Evolutionary conservation across 1,140 invertebrate genomes (phyloP).

Genomic region (Pseudomyrmex gracilis): DNA sequence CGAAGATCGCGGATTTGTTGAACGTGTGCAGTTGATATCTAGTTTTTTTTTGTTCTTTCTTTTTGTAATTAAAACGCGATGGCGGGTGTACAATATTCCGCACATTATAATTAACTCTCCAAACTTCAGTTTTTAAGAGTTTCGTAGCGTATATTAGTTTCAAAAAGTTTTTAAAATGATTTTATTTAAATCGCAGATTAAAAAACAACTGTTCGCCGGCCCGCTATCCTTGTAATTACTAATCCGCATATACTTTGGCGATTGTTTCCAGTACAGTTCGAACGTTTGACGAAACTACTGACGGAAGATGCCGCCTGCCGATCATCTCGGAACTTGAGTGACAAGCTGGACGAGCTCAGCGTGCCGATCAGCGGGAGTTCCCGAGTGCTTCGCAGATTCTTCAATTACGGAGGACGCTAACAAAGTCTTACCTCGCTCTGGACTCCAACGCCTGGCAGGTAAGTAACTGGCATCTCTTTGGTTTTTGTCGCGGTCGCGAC

Average conservation of each 20-base stretch:
- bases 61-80: not conserved
- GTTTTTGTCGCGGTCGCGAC: no score
- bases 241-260: not conserved
- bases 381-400: conserved; percentile 49
- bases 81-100: not conserved
- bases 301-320: conserved; percentile 71
- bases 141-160: no score
- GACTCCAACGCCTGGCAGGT: conserved; percentile 85
- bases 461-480: conserved; percentile 67
- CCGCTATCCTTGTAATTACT: no score
- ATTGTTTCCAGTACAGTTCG: conserved; percentile 58
- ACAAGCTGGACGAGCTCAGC: conserved; percentile 63
- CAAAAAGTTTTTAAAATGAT: no score
- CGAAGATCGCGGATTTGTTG: not conserved
- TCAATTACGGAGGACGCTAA: conserved; percentile 75
- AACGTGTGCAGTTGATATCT: not conserved
- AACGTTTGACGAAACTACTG: conserved; percentile 53
- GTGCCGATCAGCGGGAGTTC: conserved; percentile 49
- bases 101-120: no score
- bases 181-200: no score
- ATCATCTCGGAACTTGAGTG: conserved; percentile 78
- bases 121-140: no score
- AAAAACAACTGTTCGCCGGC: not conserved
- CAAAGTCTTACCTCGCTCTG: conserved; percentile 85
- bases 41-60: not conserved